phyloP scores from a whole-genome alignment of 2,113 vertebrate species.

The Bujurquina vittata region DNA sequence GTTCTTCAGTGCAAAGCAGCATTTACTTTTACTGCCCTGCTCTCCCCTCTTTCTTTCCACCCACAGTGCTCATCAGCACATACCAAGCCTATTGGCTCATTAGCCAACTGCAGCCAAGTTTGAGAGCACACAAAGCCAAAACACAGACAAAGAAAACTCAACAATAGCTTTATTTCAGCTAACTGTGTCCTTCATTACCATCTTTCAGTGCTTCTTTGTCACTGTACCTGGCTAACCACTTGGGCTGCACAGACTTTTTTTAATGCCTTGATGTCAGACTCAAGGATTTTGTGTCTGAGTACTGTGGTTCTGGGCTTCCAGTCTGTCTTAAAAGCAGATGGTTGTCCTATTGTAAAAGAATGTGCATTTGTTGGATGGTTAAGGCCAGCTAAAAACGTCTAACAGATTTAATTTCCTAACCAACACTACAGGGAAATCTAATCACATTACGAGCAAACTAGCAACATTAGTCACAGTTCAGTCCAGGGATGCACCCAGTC shows the following conservation, averaged over 20 bases:
- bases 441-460: neutral
- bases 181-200: neutral
- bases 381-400: neutral
- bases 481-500: neutral
- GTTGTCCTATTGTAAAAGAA: neutral
- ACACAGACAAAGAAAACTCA: slow-evolving; percentile 31
- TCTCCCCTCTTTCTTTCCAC: slow-evolving; percentile 27
- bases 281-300: neutral
- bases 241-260: neutral
- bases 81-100: slow-evolving; percentile 62
- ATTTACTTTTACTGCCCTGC: slow-evolving; percentile 17
- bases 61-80: slow-evolving; percentile 55
- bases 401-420: neutral
- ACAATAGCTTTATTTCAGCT: neutral
- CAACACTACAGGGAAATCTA: neutral
- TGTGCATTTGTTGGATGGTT: neutral
- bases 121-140: slow-evolving; percentile 22
- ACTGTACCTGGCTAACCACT: neutral
- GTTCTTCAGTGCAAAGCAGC: slow-evolving; percentile 8
- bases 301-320: neutral
- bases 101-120: slow-evolving; percentile 50
- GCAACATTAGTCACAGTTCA: neutral
- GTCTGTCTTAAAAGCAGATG: neutral
- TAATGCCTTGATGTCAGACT: neutral
- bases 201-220: neutral